Evolutionary conservation across 1,140 invertebrate species (phyloP).

Genomic region (Gryllus bimaculatus): DNA sequence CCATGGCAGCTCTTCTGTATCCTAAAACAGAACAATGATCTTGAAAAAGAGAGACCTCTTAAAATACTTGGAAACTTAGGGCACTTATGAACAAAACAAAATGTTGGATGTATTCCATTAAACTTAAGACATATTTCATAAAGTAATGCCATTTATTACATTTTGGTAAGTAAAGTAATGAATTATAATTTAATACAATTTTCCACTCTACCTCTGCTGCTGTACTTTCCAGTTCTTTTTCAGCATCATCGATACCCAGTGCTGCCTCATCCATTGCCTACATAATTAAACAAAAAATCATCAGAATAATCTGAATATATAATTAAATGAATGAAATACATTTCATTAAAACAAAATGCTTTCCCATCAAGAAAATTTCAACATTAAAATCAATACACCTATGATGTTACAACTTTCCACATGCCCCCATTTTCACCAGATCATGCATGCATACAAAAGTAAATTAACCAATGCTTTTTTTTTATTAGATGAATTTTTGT

Average conservation of each 20-base stretch:
- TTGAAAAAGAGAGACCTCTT: background rate
- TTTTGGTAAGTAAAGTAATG: conserved; percentile 23
- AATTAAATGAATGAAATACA: no score
- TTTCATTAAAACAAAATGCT: no score
- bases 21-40: conserved; percentile 15
- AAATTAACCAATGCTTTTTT: no score
- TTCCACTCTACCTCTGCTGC: background rate
- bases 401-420: no score
- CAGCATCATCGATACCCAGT: background rate
- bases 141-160: background rate
- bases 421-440: no score
- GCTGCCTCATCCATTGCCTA: background rate
- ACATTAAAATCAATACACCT: no score
- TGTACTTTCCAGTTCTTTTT: background rate
- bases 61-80: no score
- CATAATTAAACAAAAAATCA: background rate
- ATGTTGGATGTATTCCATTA: background rate
- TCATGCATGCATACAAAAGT: no score
- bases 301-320: background rate
- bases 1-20: conserved; percentile 56
- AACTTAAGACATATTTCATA: background rate
- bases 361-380: no score
- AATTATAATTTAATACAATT: conserved; percentile 18
- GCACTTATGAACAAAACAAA: background rate
- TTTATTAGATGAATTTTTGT: no score